A percentile compares a stretch with the other conserved stretches of the same genome.
phyloP scores from a whole-genome alignment of 2,888 invertebrate genomes.

The Sericinus montela region DNA sequence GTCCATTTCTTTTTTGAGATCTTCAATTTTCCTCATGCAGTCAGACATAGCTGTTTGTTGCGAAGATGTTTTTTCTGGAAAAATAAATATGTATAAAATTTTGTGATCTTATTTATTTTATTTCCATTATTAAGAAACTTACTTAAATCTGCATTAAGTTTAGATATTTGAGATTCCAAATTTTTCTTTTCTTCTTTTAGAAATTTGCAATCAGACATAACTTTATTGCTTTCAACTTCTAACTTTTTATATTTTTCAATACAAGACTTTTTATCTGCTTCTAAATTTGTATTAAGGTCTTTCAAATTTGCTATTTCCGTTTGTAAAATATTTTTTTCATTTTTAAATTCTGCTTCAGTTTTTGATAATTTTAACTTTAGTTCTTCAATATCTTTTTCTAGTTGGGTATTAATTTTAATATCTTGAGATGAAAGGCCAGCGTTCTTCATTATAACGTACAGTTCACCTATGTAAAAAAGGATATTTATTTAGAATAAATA shows the following conservation, averaged over 20 bases:
- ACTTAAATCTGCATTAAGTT: conserved; percentile 81
- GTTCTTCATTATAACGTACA: conserved; percentile 81
- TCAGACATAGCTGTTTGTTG: conserved; percentile 76
- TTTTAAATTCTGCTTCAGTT: conserved; percentile 71
- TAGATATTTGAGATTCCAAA: conserved; percentile 79
- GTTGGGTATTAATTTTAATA: conserved; percentile 62
- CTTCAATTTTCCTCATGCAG: conserved; percentile 81
- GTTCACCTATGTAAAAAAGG: conserved; percentile 73
- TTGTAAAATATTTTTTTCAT: conserved; percentile 71
- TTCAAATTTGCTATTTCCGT: conserved; percentile 75
- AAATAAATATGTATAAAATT: not conserved
- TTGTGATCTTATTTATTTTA: not conserved
- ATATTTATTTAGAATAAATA: no score
- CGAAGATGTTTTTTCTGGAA: conserved; percentile 74
- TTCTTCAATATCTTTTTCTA: conserved; percentile 76
- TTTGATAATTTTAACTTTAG: conserved; percentile 70
- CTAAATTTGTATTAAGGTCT: conserved; percentile 67
- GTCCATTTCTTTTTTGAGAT: conserved; percentile 81
- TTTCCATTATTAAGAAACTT: conserved; percentile 33
- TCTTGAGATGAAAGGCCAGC: conserved; percentile 74
- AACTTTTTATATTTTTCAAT: conserved; percentile 48
- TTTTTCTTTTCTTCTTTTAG: conserved; percentile 82
- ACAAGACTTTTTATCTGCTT: conserved; percentile 63
- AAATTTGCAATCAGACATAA: conserved; percentile 65
- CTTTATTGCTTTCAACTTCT: conserved; percentile 63